Evolutionary conservation across 2,797 vertebrate species (phyloP).

Genomic region (Phataginus tetradactyla): DNA sequence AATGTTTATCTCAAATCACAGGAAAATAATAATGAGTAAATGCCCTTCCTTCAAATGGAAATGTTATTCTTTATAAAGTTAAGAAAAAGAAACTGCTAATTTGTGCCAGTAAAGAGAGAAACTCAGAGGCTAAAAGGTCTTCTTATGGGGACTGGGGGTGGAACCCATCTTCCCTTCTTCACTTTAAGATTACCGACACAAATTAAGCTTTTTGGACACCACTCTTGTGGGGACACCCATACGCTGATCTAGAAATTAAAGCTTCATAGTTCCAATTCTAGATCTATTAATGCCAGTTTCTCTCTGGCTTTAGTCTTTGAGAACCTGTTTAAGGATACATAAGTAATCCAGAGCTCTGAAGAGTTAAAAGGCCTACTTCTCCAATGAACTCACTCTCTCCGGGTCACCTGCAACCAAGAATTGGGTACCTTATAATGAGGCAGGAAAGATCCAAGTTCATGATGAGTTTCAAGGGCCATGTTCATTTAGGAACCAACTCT

Average conservation of each 20-base stretch:
- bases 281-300: constrained; percentile 79
- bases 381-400: constrained; percentile 71
- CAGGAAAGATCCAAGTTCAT: constrained; percentile 75
- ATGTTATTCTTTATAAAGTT: constrained; percentile 69
- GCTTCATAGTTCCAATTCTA: constrained; percentile 74
- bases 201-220: constrained; percentile 84
- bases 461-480: constrained; percentile 75
- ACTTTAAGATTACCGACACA: constrained; percentile 77
- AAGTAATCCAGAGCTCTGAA: constrained; percentile 78
- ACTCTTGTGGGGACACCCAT: constrained; percentile 82
- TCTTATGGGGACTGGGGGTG: constrained; percentile 71
- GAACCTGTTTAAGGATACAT: constrained; percentile 81
- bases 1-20: constrained; percentile 78
- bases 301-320: constrained; percentile 80
- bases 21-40: constrained; percentile 74
- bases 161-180: constrained; percentile 80
- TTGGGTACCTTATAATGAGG: constrained; percentile 65
- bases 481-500: constrained; percentile 78
- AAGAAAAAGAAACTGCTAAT: constrained; percentile 63
- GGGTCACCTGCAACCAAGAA: constrained; percentile 80
- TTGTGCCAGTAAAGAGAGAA: constrained; percentile 70
- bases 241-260: constrained; percentile 83
- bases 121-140: constrained; percentile 61
- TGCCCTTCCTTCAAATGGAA: constrained; percentile 78
- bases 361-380: constrained; percentile 73